A percentile compares a stretch with the other conserved stretches of the same genome.
Evolutionary conservation across 2,888 invertebrate genomes (phyloP).

Genomic region (Gymnosoma rotundatum): DNA sequence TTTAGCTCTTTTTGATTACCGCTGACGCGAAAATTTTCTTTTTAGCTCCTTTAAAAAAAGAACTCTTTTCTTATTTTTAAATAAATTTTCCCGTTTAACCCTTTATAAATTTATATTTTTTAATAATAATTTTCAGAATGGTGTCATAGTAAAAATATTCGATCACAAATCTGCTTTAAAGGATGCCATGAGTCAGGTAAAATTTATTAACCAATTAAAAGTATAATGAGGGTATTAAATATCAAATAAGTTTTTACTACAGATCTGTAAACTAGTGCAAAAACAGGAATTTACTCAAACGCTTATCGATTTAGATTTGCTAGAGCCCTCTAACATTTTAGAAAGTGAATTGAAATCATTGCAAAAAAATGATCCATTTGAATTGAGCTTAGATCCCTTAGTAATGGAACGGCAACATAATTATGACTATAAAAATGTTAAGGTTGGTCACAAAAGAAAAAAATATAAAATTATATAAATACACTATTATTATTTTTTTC

Average conservation of each 20-base stretch:
- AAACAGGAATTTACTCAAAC: constrained; percentile 85
- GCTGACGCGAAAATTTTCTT: no score
- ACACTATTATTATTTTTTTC: background rate
- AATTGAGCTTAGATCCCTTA: constrained; percentile 66
- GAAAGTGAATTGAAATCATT: constrained; percentile 74
- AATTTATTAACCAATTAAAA: background rate
- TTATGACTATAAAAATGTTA: constrained; percentile 78
- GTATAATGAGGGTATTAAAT: no score
- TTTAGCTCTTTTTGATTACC: no score
- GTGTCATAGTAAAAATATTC: constrained; percentile 83
- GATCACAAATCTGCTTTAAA: constrained; percentile 83
- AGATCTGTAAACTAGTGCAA: constrained; percentile 84
- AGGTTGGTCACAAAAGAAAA: constrained; percentile 71
- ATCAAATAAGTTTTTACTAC: background rate
- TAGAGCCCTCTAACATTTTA: constrained; percentile 80
- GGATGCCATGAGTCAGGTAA: constrained; percentile 83
- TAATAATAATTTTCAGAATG: constrained; percentile 82
- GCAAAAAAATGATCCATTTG: constrained; percentile 73
- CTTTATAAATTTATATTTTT: no score
- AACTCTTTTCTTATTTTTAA: no score
- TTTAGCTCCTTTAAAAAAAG: no score
- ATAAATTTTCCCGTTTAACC: no score
- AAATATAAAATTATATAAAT: no score
- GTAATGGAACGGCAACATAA: constrained; percentile 71
- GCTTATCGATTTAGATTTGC: constrained; percentile 84